phyloP scores from a whole-genome alignment of 2,888 invertebrate genomes.

The Drosophila acutilabella region DNA sequence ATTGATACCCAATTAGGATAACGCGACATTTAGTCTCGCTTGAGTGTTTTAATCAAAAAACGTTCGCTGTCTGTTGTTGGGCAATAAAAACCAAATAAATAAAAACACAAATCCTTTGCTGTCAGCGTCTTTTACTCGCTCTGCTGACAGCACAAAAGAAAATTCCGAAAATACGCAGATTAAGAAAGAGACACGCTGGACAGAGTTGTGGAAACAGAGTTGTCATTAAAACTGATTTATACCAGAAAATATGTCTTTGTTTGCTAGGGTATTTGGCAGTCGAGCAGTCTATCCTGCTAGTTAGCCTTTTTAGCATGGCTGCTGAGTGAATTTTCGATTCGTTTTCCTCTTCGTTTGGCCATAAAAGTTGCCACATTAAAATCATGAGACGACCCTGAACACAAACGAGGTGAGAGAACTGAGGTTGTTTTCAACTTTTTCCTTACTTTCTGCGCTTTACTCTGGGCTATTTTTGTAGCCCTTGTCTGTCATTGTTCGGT shows the following conservation, averaged over 20 bases:
- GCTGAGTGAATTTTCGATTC: slow-evolving; percentile 77
- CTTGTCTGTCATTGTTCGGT: slow-evolving; percentile 60
- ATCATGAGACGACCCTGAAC: slow-evolving; percentile 45
- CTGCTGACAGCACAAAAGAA: slow-evolving; percentile 24
- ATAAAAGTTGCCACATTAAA: slow-evolving; percentile 61
- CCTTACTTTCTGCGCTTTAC: not conserved
- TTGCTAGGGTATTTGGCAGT: slow-evolving; percentile 33
- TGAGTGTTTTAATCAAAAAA: slow-evolving; percentile 75
- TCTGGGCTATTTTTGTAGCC: slow-evolving; percentile 56
- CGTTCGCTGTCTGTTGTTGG: slow-evolving; percentile 37
- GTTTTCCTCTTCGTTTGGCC: slow-evolving; percentile 39
- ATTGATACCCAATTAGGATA: slow-evolving; percentile 81
- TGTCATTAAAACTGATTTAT: slow-evolving; percentile 40
- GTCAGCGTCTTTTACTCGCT: slow-evolving; percentile 34
- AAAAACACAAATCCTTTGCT: slow-evolving; percentile 73
- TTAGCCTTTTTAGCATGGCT: slow-evolving; percentile 64
- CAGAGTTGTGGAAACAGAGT: slow-evolving; percentile 6
- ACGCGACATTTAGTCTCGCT: slow-evolving; percentile 61
- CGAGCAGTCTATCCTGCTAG: slow-evolving; percentile 9
- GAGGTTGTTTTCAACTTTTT: slow-evolving; percentile 12
- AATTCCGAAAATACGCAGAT: slow-evolving; percentile 43
- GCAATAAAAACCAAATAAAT: slow-evolving; percentile 75
- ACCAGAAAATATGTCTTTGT: slow-evolving; percentile 2
- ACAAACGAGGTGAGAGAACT: slow-evolving; percentile 24
- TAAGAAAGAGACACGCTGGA: slow-evolving; percentile 21